Base-by-base conservation (phyloP, 2,113 vertebrate species). In the Thermophis baileyi region DNA sequence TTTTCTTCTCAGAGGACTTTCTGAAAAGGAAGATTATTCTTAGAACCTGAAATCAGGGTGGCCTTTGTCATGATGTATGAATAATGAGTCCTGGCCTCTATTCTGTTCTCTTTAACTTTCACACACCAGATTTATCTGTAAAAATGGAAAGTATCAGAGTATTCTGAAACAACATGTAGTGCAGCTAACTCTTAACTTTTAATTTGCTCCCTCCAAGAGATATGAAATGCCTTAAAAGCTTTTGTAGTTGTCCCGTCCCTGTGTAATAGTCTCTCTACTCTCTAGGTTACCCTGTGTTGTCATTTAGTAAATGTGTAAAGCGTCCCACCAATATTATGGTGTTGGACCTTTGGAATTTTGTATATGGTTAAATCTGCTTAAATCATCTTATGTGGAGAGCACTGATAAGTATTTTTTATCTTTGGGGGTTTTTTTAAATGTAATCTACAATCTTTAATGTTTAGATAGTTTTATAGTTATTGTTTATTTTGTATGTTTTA, bases 1-100 rank as follows among this genome's bases (percentile, higher is more conserved):
- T 93, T 96, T 91, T 95, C 94, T 93, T 91, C n/a, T 93, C 88
- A 89, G 24, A 88, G 46, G 44, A 74, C n/a, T 92, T 95, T 44
- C 93, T 22, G 69, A 49, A 91, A 91, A 27, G 1, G 3, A 81
- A 35, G 55, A 51, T 69, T 89, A 50, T 63, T 93, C 53, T 51
- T 60, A 25, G 40, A 89, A 35, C 6, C 40, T 90, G 87, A 54
- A 74, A 92, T 74, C 86, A 69, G 86, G 55, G 49, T 89, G n/a
- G 46, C 74, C 51, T 90, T 50, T 63, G 54, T 87, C 81, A 90
- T 63, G 90, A 35, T 44, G 57, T 93, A 74, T 89, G 87, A 74
- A 49, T 92, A 87, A 90, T 93, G n/a, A 87, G n/a, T 90, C 46
- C 16, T 90, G 87, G 27, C 47, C 30, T 86, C 40, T 87, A 18